Base-by-base conservation (phyloP, 2,888 invertebrate species). In the Lasioglossum malachurum region DNA sequence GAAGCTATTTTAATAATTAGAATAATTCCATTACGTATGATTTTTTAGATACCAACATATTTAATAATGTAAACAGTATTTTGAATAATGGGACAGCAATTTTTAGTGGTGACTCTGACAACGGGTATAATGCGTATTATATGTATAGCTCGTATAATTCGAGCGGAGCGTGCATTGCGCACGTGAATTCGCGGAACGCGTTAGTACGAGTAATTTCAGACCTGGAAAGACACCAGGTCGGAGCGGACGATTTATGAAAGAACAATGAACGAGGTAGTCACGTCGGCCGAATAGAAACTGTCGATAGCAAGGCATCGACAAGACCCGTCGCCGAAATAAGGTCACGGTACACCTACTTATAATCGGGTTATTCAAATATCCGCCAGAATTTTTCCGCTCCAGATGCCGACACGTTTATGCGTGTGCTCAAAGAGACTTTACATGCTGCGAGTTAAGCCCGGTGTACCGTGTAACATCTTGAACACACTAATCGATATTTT, bases 401-500 rank as follows among this genome's bases (percentile, higher is more conserved):
- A 75, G 49, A 78, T 75, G 71, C 75, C 81, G 16, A 87, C 80
- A 73, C 87, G 82, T 83, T 87, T 80, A 82, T 78, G 75, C 80
- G 77, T 78, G 64, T 27, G 60, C 38, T 87, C 87, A 83, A 87
- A 87, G 80, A 41, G 78, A 87, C 82, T 78, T 87, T 82, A 78
- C 80, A 57, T 71, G 75, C 64, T 75, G 53, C 75, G n/a, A 80
- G 76, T 80, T 67, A 16, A 75, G 72, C 69, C 53, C 77, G 64
- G 19, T 73, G 82, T 80, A 80, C 82, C 87, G 78, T 87, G 80
- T 82, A 82, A 87, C 78, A 77, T 87, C 82, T 87, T 87, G 44
- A 87, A 78, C 77, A 80, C 67, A 60, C 87, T 87, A 82, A 87
- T 87, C 87, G 87, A 87, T 87, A 87, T 77, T 87, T 87, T 31